phyloP scores from a whole-genome alignment of 1,140 invertebrate species.

The Orchesella cincta region DNA sequence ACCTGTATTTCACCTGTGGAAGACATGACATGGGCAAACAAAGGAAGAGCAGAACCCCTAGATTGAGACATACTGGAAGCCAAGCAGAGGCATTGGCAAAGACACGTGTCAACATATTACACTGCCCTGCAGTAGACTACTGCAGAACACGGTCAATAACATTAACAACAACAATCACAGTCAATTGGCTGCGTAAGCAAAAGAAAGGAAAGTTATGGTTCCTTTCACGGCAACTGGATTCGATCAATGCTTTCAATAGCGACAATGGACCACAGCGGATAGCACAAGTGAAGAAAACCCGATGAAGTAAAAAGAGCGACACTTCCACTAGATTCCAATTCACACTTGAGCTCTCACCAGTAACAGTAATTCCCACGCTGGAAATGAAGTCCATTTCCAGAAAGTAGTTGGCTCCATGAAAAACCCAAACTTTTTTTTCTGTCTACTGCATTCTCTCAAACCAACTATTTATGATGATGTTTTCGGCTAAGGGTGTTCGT shows the following conservation, averaged over 20 bases:
- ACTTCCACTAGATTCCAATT: constrained; percentile 15
- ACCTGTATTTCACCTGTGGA: constrained; percentile 50
- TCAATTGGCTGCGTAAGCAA: neutral
- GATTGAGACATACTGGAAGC: constrained; percentile 47
- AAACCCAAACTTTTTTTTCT: neutral
- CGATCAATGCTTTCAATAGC: neutral
- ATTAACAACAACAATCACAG: constrained; percentile 24
- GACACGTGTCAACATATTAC: constrained; percentile 28
- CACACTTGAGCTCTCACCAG: constrained; percentile 20
- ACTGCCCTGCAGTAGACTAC: constrained; percentile 26
- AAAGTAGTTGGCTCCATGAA: constrained; percentile 14
- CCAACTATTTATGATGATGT: constrained; percentile 1
- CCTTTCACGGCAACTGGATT: neutral
- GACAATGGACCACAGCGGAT: neutral
- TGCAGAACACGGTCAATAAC: constrained; percentile 25
- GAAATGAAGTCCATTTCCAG: constrained; percentile 23
- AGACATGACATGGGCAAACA: constrained; percentile 48
- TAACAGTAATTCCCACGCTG: neutral
- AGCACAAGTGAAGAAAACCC: neutral
- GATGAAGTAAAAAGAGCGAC: neutral
- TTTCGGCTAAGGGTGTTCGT: neutral
- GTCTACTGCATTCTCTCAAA: neutral
- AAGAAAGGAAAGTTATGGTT: neutral
- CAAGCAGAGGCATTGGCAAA: constrained; percentile 47
- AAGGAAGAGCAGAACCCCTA: constrained; percentile 37